Percentiles rank a stretch among this genome's conserved stretches.
Conservation (phyloP, 2,888 invertebrate genomes). For the Allolobophora icterica region DNA sequence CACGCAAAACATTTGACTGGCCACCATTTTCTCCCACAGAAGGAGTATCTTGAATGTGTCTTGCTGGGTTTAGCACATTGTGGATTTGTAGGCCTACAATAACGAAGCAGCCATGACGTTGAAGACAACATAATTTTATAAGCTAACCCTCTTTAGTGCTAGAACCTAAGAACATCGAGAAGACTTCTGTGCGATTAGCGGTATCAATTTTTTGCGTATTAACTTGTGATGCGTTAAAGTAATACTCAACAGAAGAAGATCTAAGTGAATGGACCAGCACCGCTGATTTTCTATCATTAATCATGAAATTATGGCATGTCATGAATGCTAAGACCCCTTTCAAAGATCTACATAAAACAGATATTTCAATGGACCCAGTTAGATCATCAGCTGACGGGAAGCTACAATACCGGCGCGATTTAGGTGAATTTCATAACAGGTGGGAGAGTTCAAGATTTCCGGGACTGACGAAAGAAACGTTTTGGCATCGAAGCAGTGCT, state of each 20-base stretch:
- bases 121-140: not conserved
- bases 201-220: not conserved
- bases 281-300: not conserved
- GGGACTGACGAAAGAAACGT: too few relatives aligned
- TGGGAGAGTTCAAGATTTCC: too few relatives aligned
- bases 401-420: too few relatives aligned
- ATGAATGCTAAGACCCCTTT: too few relatives aligned
- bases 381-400: too few relatives aligned
- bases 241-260: not conserved
- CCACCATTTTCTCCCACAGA: not conserved
- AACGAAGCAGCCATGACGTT: not conserved
- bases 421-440: too few relatives aligned
- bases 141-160: not conserved
- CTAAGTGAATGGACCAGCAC: too few relatives aligned
- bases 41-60: too few relatives aligned
- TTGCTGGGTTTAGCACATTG: not conserved
- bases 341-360: too few relatives aligned
- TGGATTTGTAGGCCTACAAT: not conserved
- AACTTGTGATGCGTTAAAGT: conserved; percentile 12
- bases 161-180: not conserved
- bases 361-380: too few relatives aligned
- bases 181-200: not conserved
- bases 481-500: too few relatives aligned
- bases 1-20: not conserved
- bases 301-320: not conserved